Evolutionary conservation across 2,113 vertebrate species (phyloP).

Genomic region (Pseudorasbora parva): DNA sequence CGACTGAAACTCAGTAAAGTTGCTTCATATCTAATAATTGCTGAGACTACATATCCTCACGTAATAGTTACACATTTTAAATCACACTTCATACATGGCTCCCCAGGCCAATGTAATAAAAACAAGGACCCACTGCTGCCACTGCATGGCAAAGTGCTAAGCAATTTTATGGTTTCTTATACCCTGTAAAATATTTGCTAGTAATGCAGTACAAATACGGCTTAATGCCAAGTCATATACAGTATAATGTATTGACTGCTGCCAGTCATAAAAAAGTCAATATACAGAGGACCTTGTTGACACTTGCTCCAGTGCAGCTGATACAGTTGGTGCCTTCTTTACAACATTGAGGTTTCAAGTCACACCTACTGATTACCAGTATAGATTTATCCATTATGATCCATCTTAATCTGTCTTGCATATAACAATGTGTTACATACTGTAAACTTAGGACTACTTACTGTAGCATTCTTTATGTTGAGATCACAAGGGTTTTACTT

Average conservation of each 20-base stretch:
- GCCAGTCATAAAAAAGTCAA: conserved; percentile 28
- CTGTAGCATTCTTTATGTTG: neutral
- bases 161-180: neutral
- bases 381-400: neutral
- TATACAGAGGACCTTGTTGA: conserved; percentile 24
- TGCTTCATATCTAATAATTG: conserved; percentile 22
- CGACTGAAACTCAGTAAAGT: conserved; percentile 15
- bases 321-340: neutral
- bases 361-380: neutral
- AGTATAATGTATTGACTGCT: neutral
- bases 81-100: neutral
- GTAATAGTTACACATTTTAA: conserved; percentile 17
- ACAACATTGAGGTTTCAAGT: neutral
- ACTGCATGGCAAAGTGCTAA: neutral
- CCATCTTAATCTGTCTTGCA: neutral
- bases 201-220: neutral
- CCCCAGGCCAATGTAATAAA: neutral
- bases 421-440: neutral
- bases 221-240: conserved; percentile 23
- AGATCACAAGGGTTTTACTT: neutral
- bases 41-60: conserved; percentile 20
- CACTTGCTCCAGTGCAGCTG: conserved; percentile 5
- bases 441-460: neutral
- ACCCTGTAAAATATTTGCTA: conserved; percentile 14
- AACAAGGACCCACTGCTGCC: neutral